Evolutionary conservation across 64 coral and sea anemone species (phyloP).

Genomic region (Montipora sp.): DNA sequence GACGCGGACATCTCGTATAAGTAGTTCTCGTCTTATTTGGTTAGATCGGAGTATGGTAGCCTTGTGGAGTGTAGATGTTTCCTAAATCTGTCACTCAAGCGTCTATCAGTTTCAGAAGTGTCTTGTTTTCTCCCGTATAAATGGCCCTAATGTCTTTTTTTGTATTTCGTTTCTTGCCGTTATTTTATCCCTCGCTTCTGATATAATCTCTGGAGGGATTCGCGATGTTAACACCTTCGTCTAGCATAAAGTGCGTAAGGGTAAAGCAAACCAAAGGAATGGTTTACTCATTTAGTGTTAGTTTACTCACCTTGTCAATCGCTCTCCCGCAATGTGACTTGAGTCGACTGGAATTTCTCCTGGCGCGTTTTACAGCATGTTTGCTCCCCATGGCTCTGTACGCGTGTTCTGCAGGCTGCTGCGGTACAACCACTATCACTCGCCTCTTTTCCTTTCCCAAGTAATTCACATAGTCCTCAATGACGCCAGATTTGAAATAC

Average conservation of each 20-base stretch:
- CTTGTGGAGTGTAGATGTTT: too few relatives aligned
- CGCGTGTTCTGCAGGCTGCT: slow-evolving; percentile 71
- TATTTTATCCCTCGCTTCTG: neutral
- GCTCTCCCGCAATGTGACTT: slow-evolving; percentile 65
- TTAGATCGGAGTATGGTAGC: too few relatives aligned
- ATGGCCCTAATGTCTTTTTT: neutral
- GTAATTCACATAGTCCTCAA: slow-evolving; percentile 64
- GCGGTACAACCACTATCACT: slow-evolving; percentile 53
- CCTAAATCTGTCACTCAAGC: too few relatives aligned
- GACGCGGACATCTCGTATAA: too few relatives aligned
- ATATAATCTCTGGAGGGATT: too few relatives aligned
- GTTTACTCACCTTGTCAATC: slow-evolving; percentile 63
- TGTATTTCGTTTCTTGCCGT: neutral
- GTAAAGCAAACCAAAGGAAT: neutral
- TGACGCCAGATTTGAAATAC: slow-evolving; percentile 56
- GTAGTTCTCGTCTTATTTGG: too few relatives aligned
- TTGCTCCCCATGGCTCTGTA: slow-evolving; percentile 76
- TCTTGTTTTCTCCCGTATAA: too few relatives aligned
- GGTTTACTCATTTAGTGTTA: neutral
- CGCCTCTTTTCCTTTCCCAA: slow-evolving; percentile 55
- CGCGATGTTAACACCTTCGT: too few relatives aligned
- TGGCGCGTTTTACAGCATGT: slow-evolving; percentile 75
- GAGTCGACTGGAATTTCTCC: slow-evolving; percentile 59
- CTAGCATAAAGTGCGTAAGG: neutral
- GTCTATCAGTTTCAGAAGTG: too few relatives aligned